These are phyloP conservation scores for Morbakka virulenta DNA, from an alignment of 30 jellyfish, hydroid and myxozoan species.

Conservation along the genomic window DNA sequence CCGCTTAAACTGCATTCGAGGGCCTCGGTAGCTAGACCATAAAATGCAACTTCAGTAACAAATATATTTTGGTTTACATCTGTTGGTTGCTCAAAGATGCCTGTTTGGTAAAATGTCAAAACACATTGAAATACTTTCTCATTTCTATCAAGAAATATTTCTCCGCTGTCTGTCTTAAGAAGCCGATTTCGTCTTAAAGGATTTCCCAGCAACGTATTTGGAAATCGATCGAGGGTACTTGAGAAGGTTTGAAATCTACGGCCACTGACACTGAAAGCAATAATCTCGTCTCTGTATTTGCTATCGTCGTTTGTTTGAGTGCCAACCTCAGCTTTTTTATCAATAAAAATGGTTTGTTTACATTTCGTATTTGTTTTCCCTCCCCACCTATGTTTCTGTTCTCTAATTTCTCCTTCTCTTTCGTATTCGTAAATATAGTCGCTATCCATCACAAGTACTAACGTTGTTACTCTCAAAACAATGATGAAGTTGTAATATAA, in stretches of 20 bases:
- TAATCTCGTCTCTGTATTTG: conserved; percentile 40
- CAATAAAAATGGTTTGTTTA: no score
- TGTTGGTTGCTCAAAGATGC: conserved; percentile 88
- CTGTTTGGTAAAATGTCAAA: conserved; percentile 89
- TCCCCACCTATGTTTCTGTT: no score
- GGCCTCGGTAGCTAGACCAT: conserved; percentile 85
- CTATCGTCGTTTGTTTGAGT: not conserved
- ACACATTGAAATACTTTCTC: conserved; percentile 65
- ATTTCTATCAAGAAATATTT: conserved; percentile 80
- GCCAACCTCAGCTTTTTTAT: not conserved
- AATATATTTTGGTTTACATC: conserved; percentile 68
- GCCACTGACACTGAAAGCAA: conserved; percentile 85
- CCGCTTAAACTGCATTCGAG: conserved; percentile 84
- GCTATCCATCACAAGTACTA: no score
- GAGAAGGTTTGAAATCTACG: conserved; percentile 68
- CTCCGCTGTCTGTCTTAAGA: conserved; percentile 63
- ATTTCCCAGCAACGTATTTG: conserved; percentile 81
- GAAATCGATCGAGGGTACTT: conserved; percentile 76
- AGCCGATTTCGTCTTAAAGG: conserved; percentile 47
- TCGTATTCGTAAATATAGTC: no score
- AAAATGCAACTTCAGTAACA: conserved; percentile 77
- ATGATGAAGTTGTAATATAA: no score
- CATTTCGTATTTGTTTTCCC: no score
- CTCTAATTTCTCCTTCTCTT: no score
- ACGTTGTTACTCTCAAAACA: no score